Conservation (phyloP, 2,888 invertebrate species). For the Cyclophora punctaria region DNA sequence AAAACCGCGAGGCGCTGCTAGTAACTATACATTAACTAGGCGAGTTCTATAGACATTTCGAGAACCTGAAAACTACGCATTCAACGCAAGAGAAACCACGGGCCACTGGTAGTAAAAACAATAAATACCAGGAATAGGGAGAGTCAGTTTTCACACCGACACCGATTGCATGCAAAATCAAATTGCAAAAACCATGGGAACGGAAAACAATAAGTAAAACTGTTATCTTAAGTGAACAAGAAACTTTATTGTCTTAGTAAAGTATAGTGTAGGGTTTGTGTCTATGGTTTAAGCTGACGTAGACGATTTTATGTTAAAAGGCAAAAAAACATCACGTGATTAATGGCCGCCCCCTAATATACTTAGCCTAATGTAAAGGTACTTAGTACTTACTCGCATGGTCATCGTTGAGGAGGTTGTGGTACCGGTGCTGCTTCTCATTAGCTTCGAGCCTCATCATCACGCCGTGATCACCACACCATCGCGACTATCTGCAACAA, state of each 20-base stretch:
- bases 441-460: slow-evolving; percentile 70
- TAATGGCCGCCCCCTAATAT: too few relatives aligned
- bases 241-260: slow-evolving; percentile 14
- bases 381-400: slow-evolving; percentile 59
- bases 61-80: too few relatives aligned
- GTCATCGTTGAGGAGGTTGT: slow-evolving; percentile 68
- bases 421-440: slow-evolving; percentile 67
- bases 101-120: too few relatives aligned
- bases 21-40: too few relatives aligned
- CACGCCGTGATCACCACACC: slow-evolving; percentile 58
- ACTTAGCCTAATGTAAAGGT: too few relatives aligned
- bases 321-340: too few relatives aligned
- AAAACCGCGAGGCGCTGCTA: too few relatives aligned
- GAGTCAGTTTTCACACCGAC: slow-evolving; percentile 5
- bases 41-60: too few relatives aligned
- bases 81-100: too few relatives aligned
- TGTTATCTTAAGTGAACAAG: slow-evolving; percentile 12
- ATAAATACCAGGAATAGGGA: neutral
- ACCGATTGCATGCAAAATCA: slow-evolving; percentile 18
- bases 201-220: slow-evolving; percentile 22
- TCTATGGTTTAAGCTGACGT: too few relatives aligned
- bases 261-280: too few relatives aligned
- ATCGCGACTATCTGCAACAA: slow-evolving; percentile 41
- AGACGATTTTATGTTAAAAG: too few relatives aligned
- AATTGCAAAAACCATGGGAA: slow-evolving; percentile 31